Conservation (phyloP, 2,797 vertebrate species). For the Heliangelus exortis region DNA sequence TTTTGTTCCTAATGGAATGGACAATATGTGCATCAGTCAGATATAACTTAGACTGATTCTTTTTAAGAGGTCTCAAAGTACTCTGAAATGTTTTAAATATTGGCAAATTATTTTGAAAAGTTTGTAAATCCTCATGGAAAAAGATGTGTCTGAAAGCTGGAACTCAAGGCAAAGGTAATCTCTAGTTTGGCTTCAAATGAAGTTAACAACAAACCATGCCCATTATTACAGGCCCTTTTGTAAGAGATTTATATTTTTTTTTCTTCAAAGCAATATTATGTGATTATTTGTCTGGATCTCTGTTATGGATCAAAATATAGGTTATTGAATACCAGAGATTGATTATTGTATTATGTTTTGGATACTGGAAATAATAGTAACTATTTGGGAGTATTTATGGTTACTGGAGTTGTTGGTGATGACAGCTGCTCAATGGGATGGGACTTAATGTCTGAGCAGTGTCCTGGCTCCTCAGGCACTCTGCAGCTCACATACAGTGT, state of each 20-base stretch:
- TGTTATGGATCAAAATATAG: background rate
- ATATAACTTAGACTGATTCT: background rate
- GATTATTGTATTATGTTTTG: background rate
- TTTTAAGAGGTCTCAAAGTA: background rate
- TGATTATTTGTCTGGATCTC: background rate
- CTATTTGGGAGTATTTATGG: fast-evolving
- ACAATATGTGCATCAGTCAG: background rate
- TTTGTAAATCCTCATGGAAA: background rate
- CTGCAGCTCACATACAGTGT: fast-evolving
- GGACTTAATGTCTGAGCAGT: background rate
- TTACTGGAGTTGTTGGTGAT: background rate
- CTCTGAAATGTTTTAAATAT: background rate
- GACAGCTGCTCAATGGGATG: background rate
- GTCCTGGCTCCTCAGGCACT: background rate
- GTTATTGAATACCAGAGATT: background rate
- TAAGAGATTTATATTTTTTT: fast-evolving
- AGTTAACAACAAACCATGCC: too few species aligned
- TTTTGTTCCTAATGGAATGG: background rate
- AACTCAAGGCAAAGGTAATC: background rate
- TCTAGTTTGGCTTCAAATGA: background rate
- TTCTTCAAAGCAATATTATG: background rate
- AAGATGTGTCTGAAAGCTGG: background rate
- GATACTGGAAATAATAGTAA: background rate
- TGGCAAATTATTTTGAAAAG: background rate
- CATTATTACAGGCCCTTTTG: background rate